phyloP scores from a whole-genome alignment of 1,140 invertebrate genomes.

The Ceratoteleas bidentatus region DNA sequence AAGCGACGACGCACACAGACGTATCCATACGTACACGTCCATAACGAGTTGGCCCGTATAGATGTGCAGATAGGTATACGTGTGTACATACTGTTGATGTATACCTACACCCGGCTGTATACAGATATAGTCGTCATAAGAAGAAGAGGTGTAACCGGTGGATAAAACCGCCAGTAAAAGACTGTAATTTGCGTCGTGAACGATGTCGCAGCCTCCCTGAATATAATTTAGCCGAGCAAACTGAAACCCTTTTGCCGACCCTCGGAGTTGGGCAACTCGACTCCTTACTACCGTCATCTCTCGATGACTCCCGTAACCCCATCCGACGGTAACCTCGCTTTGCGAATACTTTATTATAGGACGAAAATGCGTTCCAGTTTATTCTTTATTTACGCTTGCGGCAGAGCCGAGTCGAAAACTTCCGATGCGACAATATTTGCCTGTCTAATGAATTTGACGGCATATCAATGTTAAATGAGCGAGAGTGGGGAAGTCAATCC shows the following conservation, averaged over 20 bases:
- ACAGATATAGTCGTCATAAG: conserved; percentile 22
- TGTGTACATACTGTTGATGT: conserved; percentile 11
- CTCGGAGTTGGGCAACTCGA: conserved; percentile 39
- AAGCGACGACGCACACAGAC: conserved; percentile 19
- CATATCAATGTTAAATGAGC: conserved; percentile 30
- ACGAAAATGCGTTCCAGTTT: conserved; percentile 70
- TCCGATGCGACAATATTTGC: conserved; percentile 57
- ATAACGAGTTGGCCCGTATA: no score
- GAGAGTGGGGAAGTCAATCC: background rate
- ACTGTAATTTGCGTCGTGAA: conserved; percentile 79
- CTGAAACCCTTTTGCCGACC: conserved; percentile 74
- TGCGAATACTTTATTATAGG: conserved; percentile 78
- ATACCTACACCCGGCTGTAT: no score
- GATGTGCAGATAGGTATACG: no score
- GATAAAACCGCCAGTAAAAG: conserved; percentile 66
- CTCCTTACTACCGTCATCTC: conserved; percentile 67
- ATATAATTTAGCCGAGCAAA: conserved; percentile 82
- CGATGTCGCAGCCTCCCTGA: conserved; percentile 76
- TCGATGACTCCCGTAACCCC: conserved; percentile 66
- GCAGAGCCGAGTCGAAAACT: conserved; percentile 51
- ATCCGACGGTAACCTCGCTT: conserved; percentile 63
- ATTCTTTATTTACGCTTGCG: conserved; percentile 77
- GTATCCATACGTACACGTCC: background rate
- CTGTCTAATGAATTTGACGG: conserved; percentile 37
- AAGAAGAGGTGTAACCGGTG: conserved; percentile 34